phyloP scores from a whole-genome alignment of 2,113 vertebrate genomes.

The Eurypyga helias region DNA sequence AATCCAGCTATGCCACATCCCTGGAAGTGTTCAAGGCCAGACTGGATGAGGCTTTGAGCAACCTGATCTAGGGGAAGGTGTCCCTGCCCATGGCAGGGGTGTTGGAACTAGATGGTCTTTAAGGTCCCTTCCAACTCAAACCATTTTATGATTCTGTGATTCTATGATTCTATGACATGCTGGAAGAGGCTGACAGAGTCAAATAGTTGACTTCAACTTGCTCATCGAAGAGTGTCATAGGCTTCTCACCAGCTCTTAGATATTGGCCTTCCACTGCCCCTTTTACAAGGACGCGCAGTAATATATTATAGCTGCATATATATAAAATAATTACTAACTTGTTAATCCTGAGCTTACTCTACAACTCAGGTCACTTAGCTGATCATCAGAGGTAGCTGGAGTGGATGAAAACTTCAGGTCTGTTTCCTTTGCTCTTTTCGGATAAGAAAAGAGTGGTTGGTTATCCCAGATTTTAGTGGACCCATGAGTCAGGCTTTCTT shows the following conservation, averaged over 20 bases:
- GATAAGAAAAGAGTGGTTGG: not conserved
- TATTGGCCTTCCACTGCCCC: rapidly evolving
- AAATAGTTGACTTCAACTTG: not conserved
- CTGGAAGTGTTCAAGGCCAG: no score
- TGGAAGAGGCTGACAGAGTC: not conserved
- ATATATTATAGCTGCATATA: not conserved
- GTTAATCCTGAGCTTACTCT: not conserved
- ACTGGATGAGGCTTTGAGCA: no score
- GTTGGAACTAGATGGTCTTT: no score
- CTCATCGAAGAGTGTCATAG: not conserved
- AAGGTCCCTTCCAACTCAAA: no score
- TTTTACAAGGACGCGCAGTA: not conserved
- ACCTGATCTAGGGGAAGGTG: no score
- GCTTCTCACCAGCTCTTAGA: not conserved
- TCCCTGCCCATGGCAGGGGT: no score
- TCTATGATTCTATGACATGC: no score
- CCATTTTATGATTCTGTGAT: no score
- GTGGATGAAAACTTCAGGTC: not conserved
- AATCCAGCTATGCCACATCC: not conserved
- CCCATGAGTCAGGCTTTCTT: not conserved
- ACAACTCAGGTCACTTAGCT: not conserved
- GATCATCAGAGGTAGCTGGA: not conserved
- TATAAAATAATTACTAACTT: not conserved
- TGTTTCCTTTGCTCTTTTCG: not conserved
- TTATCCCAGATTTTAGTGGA: not conserved